Evolutionary conservation across 1,140 invertebrate species (phyloP), one percentile per base, ranked within the genome.

Genomic region (Bradynema listronoti): DNA sequence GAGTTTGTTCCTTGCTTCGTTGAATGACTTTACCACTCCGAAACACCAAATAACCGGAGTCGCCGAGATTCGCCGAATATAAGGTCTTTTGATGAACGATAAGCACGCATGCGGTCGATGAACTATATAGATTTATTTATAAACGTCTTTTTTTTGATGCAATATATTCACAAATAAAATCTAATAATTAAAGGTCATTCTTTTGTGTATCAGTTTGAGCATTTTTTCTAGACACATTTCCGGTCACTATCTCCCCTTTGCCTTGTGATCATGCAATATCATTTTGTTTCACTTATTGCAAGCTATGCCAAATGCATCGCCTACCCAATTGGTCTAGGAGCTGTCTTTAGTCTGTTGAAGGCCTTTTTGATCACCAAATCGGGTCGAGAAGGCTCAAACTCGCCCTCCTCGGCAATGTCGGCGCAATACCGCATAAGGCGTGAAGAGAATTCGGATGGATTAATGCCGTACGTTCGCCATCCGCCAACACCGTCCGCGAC

Each of bases 401-500:
- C 85, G 49, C 89, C 90, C 63, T 85, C 73, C 24, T 73, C 84
- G 46, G 96, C 91, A 69, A 96, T 83, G 67, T 90, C 85, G 81
- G 93, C 89, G 79, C 92, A 95, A 30, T 89, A 88, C 74, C 84
- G 84, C 91, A 97, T 95, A 58, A 97, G 81, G 73, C 88, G 88
- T 60, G 85, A 85, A 16, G 91, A 91, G 81, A 96, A 96, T 75
- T 89, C 87, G 32, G 91, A 91, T 2, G 92, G 92, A 82, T 97
- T 91, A 56, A 97, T 88, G n/a, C 91, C 92, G 80, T 95, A 94
- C 62, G 87, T 87, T 71, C 91, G 84, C 92, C 92, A 97, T 49
- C 92, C 92, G 56, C 92, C 92, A 54, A 97, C 92, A 58, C 92
- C 92, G 82, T 97, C 93, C 51, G 93, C 93, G 64, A 97, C 90